Evolutionary conservation across 2,113 vertebrate species (phyloP).

Genomic region (Nyctereutes procyonoides): DNA sequence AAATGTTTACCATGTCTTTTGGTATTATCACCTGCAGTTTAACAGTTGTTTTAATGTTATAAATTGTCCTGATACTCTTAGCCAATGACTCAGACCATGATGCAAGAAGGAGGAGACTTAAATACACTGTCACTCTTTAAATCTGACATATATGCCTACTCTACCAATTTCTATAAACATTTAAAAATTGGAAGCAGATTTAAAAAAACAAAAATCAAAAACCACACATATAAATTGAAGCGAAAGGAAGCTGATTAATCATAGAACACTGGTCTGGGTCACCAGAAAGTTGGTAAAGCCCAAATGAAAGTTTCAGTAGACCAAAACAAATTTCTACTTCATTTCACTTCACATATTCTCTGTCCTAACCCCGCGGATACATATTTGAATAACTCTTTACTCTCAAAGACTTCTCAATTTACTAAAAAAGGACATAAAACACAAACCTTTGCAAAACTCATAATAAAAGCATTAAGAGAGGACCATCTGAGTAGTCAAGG

Average conservation of each 20-base stretch:
- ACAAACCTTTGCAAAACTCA: neutral
- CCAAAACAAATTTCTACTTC: neutral
- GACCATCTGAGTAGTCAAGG: neutral
- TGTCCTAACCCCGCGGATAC: neutral
- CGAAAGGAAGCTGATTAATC: neutral
- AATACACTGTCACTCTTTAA: conserved; percentile 33
- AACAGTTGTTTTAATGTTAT: conserved; percentile 45
- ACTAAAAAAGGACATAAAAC: neutral
- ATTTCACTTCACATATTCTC: neutral
- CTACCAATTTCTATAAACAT: conserved; percentile 34
- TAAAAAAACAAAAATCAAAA: conserved; percentile 53
- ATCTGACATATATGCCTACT: conserved; percentile 7
- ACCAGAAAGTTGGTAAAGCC: neutral
- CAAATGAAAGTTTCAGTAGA: neutral
- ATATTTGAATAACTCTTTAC: neutral
- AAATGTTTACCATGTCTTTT: neutral
- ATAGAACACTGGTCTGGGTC: neutral
- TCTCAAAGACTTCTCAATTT: neutral
- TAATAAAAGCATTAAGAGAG: neutral
- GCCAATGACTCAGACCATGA: conserved; percentile 10
- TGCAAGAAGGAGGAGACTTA: neutral
- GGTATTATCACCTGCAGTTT: neutral
- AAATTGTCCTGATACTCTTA: conserved; percentile 39
- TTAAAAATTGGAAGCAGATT: conserved; percentile 6
- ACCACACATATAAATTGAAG: neutral